Evolutionary conservation across 37 sponge, comb jelly and placozoan genomes (phyloP), one percentile per base, ranked within the genome.

Genomic region (Theonella swinhoei): DNA sequence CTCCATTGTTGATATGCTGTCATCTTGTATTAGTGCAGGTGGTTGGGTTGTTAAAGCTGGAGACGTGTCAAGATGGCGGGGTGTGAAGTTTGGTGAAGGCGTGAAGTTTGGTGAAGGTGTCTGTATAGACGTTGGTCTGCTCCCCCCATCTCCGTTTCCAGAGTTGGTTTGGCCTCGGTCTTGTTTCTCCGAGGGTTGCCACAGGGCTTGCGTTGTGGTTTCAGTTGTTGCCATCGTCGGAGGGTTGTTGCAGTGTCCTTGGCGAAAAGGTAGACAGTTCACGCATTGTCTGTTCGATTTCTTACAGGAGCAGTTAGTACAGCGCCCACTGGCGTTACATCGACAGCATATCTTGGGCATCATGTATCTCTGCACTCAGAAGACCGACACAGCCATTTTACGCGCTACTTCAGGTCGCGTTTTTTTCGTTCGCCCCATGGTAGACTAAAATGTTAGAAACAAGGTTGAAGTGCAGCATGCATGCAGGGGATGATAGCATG

Each of bases 241-340:
- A 65, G 66, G 66, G 66, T 65, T 65, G 5, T 29, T 22, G 61
- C 76, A 75, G 33, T 11, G 29, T 17, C 76, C 76, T 30, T 30
- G 25, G 58, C 76, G 76, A n/a, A 14, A 26, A 75, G 76, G 76
- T 26, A 75, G 61, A 43, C 76, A 75, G 60, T 75, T 75, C 28
- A 24, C 60, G 42, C 76, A 75, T n/a, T 26, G 28, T 14, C 76
- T 26, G 23, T 22, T 20, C 28, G 58, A 4, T 29, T 75, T 75
- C 4, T 11, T 22, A n/a, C 76, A 75, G 61, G 22, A 17, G 35
- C 76, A 75, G 30, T 47, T 42, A 25, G 23, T 42, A 47, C 76
- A 75, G 28, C 30, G 25, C 28, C 76, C 76, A 4, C 30, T 23
- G 31, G 36, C 61, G 76, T 42, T 75, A 47, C 76, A 75, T 22